Percentiles rank a stretch among this genome's conserved stretches.
Conservation (phyloP, 2,888 invertebrate genomes). For the Drosophila macrothrix region DNA sequence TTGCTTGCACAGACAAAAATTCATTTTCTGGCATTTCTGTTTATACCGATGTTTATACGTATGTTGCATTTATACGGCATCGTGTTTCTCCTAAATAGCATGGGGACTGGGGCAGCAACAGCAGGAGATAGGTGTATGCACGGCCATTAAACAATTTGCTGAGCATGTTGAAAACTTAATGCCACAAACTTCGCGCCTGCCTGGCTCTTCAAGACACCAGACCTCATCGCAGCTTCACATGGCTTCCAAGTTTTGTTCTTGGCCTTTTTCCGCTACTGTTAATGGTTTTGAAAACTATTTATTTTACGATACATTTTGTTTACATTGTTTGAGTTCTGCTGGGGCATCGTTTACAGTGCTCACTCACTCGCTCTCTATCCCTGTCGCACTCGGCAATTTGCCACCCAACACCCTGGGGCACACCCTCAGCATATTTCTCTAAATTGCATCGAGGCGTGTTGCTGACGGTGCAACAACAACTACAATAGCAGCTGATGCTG, state of each 20-base stretch:
- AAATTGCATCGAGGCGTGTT: constrained; percentile 70
- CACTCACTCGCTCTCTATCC: neutral
- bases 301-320: constrained; percentile 79
- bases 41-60: constrained; percentile 11
- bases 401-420: constrained; percentile 5
- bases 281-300: constrained; percentile 75
- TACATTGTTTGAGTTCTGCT: constrained; percentile 61
- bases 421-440: constrained; percentile 62
- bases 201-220: constrained; percentile 42
- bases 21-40: constrained; percentile 35
- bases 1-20: constrained; percentile 41
- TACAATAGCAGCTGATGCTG: constrained; percentile 14
- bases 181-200: constrained; percentile 64
- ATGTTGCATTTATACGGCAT: constrained; percentile 10
- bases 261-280: constrained; percentile 35
- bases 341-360: constrained; percentile 45
- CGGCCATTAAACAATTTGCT: constrained; percentile 63
- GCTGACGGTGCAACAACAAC: constrained; percentile 40
- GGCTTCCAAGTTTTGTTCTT: constrained; percentile 37
- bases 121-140: neutral
- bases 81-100: constrained; percentile 16
- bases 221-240: constrained; percentile 26
- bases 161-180: constrained; percentile 67
- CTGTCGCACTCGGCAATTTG: neutral
- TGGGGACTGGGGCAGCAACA: neutral